phyloP scores from a whole-genome alignment of 2,113 vertebrate species.

The Cryptoleucopteryx plumbea region DNA sequence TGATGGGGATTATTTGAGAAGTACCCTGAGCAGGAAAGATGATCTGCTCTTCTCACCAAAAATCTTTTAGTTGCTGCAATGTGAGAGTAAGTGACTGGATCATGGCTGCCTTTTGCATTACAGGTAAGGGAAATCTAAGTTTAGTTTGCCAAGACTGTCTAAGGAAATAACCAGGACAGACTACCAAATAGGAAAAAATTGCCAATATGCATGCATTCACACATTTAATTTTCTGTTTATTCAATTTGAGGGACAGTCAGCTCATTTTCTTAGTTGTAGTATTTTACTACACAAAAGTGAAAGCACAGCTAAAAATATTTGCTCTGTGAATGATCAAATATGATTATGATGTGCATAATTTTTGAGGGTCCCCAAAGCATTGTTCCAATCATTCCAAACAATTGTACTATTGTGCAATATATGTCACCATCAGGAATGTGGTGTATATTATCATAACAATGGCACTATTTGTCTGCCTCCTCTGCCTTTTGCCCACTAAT shows the following conservation, averaged over 20 bases:
- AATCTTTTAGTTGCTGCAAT: neutral
- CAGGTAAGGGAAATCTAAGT: neutral
- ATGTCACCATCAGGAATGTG: neutral
- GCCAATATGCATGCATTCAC: neutral
- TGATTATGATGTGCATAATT: neutral
- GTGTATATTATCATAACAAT: neutral
- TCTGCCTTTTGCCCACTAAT: neutral
- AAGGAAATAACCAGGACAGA: neutral
- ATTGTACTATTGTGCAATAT: neutral
- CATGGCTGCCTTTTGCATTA: neutral
- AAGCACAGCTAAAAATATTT: neutral
- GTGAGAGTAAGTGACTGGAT: neutral
- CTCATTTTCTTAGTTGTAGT: neutral
- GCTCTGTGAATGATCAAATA: neutral
- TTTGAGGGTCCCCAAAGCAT: neutral
- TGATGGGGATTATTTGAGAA: neutral
- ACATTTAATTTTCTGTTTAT: neutral
- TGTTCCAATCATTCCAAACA: neutral
- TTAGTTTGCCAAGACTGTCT: neutral
- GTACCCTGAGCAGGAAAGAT: neutral
- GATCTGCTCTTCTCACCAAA: neutral
- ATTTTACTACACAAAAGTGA: neutral
- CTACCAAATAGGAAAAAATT: neutral
- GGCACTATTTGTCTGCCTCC: neutral
- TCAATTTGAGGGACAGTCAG: neutral